phyloP scores from a whole-genome alignment of 2,113 vertebrate species.

The Sturnus vulgaris region DNA sequence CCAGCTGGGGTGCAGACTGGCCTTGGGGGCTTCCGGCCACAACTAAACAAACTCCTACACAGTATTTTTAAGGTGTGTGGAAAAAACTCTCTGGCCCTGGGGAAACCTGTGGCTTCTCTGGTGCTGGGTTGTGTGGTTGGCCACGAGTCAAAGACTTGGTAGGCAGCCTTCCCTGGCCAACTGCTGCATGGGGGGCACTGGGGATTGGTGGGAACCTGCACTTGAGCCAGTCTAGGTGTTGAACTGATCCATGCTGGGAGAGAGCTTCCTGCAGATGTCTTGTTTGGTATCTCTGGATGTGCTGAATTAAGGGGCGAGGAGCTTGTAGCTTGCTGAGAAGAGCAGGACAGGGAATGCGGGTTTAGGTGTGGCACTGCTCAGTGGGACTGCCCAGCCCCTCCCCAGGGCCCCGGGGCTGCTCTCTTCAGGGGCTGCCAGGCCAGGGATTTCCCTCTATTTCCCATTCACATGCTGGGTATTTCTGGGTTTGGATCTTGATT shows the following conservation, averaged over 20 bases:
- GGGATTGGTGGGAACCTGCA: neutral
- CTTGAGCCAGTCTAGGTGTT: neutral
- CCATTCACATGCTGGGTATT: neutral
- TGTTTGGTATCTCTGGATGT: neutral
- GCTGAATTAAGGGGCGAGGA: neutral
- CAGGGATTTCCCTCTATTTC: neutral
- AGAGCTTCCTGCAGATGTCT: neutral
- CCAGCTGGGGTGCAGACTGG: neutral
- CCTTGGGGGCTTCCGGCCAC: neutral
- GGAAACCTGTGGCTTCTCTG: neutral
- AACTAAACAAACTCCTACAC: neutral
- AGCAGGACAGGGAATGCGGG: neutral
- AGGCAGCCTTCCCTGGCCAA: neutral
- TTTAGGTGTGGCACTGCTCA: neutral
- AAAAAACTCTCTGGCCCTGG: neutral
- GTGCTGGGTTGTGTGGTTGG: fast-evolving
- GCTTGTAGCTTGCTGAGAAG: neutral
- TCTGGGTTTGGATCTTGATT: neutral
- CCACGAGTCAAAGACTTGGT: neutral
- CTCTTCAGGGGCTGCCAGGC: neutral
- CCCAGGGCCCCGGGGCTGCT: fast-evolving
- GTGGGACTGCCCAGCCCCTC: neutral
- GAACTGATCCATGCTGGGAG: neutral
- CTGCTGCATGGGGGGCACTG: neutral
- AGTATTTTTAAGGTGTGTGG: neutral